phyloP scores from a whole-genome alignment of 2,888 invertebrate genomes.

The Oxytorus armatus region DNA sequence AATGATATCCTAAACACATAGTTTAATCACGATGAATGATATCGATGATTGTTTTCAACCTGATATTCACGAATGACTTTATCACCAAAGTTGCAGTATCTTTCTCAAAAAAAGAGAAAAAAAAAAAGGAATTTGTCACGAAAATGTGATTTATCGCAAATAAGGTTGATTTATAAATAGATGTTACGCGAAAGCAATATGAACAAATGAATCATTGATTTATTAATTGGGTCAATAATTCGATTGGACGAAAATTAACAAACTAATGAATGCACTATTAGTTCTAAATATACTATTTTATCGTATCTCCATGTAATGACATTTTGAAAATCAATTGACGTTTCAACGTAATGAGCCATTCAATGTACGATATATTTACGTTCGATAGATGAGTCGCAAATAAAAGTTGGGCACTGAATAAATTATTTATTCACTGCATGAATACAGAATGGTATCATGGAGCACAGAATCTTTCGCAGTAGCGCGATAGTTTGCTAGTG shows the following conservation, averaged over 20 bases:
- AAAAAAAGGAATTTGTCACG: no score
- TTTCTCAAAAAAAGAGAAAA: background rate
- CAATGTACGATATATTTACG: background rate
- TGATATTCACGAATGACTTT: background rate
- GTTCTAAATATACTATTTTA: no score
- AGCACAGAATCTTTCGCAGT: background rate
- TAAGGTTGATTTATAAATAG: no score
- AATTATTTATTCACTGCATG: background rate
- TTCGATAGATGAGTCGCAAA: background rate
- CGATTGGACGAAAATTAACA: no score
- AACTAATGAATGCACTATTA: no score
- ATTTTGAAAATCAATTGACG: no score
- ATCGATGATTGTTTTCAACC: background rate
- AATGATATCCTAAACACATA: slow-evolving; percentile 19
- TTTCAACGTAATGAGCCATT: no score
- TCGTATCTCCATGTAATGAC: no score
- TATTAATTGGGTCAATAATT: no score
- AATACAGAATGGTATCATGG: slow-evolving; percentile 8
- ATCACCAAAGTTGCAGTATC: background rate
- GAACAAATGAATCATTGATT: no score
- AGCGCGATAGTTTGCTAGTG: background rate
- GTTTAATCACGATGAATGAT: slow-evolving; percentile 2
- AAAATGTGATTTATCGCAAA: no score
- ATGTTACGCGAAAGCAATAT: no score
- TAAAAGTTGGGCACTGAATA: background rate